Evolutionary conservation across 2,888 invertebrate genomes (phyloP), one percentile per base, ranked within the genome.

Genomic region (Dasysyrphus albostriatus): DNA sequence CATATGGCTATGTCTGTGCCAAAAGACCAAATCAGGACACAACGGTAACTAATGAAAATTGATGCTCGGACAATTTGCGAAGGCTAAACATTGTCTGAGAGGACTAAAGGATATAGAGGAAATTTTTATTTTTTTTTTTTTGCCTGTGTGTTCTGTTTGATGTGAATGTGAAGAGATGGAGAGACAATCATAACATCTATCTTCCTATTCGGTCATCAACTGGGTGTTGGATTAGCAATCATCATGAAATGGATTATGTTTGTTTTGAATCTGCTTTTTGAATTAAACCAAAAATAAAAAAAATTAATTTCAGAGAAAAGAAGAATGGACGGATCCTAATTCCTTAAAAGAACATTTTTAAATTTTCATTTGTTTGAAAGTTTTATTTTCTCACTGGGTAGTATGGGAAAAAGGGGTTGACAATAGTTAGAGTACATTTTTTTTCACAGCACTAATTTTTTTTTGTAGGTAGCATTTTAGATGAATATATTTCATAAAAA

Each of bases 41-140:
- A 70, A 74, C 69, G 49, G 58, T 75, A 75, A 70, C 70, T 75
- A 83, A 83, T 83, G 83, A 80, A 83, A 83, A 80, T 83, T 83
- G 83, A 83, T 80, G 83, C 74, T 70, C 19, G 61, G 65, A 70
- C 74, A 70, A 47, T 70, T 67, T 74, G 49, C 42, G 16, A 54
- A 37, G 51, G 67, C 63, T 51, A 63, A 78, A 70, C 16, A 29
- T 49, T 78, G 78, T 79, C 63, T 75, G 49, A 61, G 42, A 67
- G 59, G 32, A 29, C 61, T 54, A 65, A 44, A 19, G 72, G 56
- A 42, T 72, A 42, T 58, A 37, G 42, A 70, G 34, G 34, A 32
- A 1, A 39, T 16, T 39, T 29, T 32, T 59, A n/a, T 58, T 32
- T 16, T 16, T 34, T 34, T 24, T 42, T 32, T 34, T 44, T 6